Evolutionary conservation across 2,113 vertebrate species (phyloP).

Genomic region (Reinhardtius hippoglossoides): DNA sequence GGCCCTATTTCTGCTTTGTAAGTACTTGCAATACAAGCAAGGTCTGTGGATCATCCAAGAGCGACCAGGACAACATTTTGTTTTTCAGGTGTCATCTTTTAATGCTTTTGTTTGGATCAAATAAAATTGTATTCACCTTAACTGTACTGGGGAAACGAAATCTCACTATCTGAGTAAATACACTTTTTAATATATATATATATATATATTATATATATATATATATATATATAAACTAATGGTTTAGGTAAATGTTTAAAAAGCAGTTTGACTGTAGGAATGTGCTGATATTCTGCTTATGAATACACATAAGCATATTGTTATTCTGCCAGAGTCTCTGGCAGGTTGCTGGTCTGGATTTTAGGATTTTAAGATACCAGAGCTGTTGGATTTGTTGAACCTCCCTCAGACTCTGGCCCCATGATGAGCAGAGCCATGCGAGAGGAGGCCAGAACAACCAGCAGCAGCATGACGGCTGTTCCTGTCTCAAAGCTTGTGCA

Average conservation of each 20-base stretch:
- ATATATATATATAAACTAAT: neutral
- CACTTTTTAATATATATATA: too few species aligned
- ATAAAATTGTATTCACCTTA: neutral
- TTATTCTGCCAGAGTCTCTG: conserved; percentile 14
- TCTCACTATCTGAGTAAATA: neutral
- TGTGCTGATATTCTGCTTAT: conserved; percentile 18
- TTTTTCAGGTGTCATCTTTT: neutral
- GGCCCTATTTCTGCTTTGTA: too few species aligned
- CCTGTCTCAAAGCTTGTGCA: conserved; percentile 21
- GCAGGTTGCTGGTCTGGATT: conserved; percentile 22
- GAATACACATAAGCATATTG: conserved; percentile 14
- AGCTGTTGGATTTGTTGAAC: conserved; percentile 32
- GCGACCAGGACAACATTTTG: neutral
- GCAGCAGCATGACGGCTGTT: conserved; percentile 31
- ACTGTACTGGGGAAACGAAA: neutral
- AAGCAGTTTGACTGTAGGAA: neutral
- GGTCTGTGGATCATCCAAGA: neutral
- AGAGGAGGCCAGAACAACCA: conserved; percentile 24
- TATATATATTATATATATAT: neutral
- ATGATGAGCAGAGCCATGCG: conserved; percentile 34
- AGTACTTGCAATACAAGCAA: too few species aligned
- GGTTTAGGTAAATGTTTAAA: neutral
- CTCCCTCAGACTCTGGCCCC: conserved; percentile 36
- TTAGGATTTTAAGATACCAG: conserved; percentile 39
- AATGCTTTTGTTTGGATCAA: neutral